Conservation (phyloP, 2,797 vertebrate species). For the Chelon labrosus region DNA sequence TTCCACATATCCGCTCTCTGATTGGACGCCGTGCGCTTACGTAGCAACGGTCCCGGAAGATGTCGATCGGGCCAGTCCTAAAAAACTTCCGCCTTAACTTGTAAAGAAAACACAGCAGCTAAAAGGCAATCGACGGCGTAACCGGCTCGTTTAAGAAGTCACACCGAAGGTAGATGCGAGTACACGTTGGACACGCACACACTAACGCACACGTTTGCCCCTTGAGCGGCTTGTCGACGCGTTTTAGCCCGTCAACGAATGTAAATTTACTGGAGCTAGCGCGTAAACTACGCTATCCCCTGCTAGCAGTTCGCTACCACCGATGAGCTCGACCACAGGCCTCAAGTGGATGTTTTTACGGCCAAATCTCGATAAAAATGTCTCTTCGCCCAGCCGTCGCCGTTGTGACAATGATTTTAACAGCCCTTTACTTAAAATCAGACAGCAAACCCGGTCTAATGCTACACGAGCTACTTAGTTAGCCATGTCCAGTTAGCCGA, state of each 20-base stretch:
- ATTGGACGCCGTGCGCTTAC: conserved; percentile 68
- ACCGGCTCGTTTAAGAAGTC: conserved; percentile 62
- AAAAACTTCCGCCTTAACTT: conserved; percentile 88
- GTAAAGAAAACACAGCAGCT: conserved; percentile 84
- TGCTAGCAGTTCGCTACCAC: conserved; percentile 62
- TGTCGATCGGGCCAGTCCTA: conserved; percentile 76
- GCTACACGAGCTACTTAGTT: conserved; percentile 14
- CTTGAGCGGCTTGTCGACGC: conserved; percentile 17
- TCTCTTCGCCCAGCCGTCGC: background rate
- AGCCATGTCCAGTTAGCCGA: conserved; percentile 48
- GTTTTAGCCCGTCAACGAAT: conserved; percentile 28
- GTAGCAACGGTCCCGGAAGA: conserved; percentile 79
- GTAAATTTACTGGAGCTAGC: conserved; percentile 61
- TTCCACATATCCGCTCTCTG: conserved; percentile 27
- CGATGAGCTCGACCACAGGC: conserved; percentile 67
- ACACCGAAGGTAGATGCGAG: conserved; percentile 74
- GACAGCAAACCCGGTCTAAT: background rate
- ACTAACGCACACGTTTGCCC: background rate
- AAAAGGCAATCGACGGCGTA: conserved; percentile 72
- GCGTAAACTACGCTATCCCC: conserved; percentile 53
- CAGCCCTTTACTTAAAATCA: rapidly evolving
- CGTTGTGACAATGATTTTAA: background rate
- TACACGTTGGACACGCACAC: conserved; percentile 24
- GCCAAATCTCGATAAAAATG: conserved; percentile 1
- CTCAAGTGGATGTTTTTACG: conserved; percentile 37